Evolutionary conservation across 64 coral and sea anemone genomes (phyloP), one percentile per base, ranked within the genome.

Genomic region (Actinia tenebrosa): DNA sequence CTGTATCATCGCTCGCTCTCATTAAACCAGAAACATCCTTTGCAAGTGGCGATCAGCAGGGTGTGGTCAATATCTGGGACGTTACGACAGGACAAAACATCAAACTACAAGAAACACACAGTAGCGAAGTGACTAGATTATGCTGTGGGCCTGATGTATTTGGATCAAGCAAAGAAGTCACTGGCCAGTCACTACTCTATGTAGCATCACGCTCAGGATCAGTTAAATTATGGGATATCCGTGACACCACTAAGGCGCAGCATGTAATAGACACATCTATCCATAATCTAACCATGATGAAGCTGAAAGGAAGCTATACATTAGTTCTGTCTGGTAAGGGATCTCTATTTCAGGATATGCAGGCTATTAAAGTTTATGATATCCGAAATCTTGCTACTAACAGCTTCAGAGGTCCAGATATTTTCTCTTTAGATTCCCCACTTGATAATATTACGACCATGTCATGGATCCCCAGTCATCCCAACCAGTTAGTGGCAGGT

Each of bases 1-100:
- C 94, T 62, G 89, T 96, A 6, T 83, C 71, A 80, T 93, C 77
- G 55, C 85, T 96, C 60, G 80, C 88, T 45, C 30, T 93, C 10
- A 46, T 93, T 44, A 60, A 83, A 27, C 80, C 91, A 42, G 60
- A 96, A 93, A 16, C 84, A 16, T 64, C 87, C n/a, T 23, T 96
- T 37, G 94, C 88, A 18, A 96, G 94, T 78, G 94, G 94, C 26
- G 94, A 96, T 84, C 50, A 66, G 20, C 88, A 87, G 53, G 94
- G 94, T 71, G 44, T 42, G 22, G 91, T 95, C 37, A 88, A 84
- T 2, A 66, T 96, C 16, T 96, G 94, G 94, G 88, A 96, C 37
- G 77, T 96, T 2, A 86, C 20, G 1, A 93, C 81, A 42, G 85
- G 80, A 8, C 79, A 93, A 56, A 83, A 88, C 43, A 93, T 84